These are phyloP conservation scores for Rhadina sibilatrix DNA, from an alignment of 2,113 vertebrate genomes.

Conservation along the genomic window DNA sequence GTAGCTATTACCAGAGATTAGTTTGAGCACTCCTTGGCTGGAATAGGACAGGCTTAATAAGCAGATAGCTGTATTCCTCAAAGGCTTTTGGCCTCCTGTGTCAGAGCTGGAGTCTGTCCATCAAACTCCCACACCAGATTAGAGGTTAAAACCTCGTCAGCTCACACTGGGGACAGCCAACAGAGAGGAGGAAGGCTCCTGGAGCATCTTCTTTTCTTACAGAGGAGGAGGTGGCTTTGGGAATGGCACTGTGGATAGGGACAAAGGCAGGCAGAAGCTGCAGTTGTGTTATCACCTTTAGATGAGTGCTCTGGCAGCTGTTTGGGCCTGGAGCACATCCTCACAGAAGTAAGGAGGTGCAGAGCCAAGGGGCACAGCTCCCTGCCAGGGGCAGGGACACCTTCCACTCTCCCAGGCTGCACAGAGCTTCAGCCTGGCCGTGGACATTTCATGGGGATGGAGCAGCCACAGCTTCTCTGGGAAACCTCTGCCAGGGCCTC, in stretches of 20 bases:
- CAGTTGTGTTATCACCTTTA: not conserved
- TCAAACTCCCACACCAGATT: not conserved
- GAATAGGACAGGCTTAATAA: not conserved
- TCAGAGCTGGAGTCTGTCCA: not conserved
- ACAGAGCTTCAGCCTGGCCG: not conserved
- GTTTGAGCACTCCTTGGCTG: not conserved
- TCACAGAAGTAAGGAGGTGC: not conserved
- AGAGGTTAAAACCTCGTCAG: not conserved
- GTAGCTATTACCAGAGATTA: not conserved
- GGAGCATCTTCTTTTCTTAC: not conserved
- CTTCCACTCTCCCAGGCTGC: not conserved
- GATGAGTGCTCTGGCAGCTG: not conserved
- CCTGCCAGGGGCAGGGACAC: not conserved
- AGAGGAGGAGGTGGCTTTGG: not conserved
- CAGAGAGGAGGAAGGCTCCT: not conserved
- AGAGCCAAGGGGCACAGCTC: not conserved
- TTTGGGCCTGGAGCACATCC: not conserved
- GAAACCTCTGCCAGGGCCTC: not conserved
- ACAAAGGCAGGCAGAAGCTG: not conserved
- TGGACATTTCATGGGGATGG: not conserved
- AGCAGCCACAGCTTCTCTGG: not conserved
- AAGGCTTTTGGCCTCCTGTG: not conserved
- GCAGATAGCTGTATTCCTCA: not conserved
- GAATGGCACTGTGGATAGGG: accelerated
- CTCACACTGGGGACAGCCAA: not conserved